Evolutionary conservation across 2,888 invertebrate species (phyloP), one percentile per base, ranked within the genome.

Genomic region (Chalcosyrphus nemorum): DNA sequence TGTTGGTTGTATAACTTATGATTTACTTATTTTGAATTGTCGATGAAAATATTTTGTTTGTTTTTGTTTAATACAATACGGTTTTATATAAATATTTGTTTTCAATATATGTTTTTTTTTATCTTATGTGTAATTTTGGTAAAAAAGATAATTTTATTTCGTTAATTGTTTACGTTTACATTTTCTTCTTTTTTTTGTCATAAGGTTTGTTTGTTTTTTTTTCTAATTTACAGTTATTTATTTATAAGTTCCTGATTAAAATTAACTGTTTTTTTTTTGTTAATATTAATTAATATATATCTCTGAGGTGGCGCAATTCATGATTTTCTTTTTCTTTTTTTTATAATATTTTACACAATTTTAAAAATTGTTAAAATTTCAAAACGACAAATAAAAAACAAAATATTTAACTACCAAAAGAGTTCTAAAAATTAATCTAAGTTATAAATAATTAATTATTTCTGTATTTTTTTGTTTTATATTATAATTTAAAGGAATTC

Each of bases 221-320:
- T 82, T 47, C 29, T 41, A 74, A 74, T 84, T 63, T 84, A 82
- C 81, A 72, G 21, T 38, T 38, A 54, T 81, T 32, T 56, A 65
- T 56, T n/a, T 70, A 65, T 68, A 54, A 43, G n/a, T 78, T 74
- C 66, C 72, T 71, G 72, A 78, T 77, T 77, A 41, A 41, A 68
- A 45, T 75, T 66, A 68, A 68, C 75, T 54, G 59, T 32, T 75
- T 72, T 66, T 66, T 50, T 21, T 54, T 21, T 59, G 13, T 45
- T 43, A 41, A 61, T 43, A 43, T 65, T 52, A 61, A 43, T 65
- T 59, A 63, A 68, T 78, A 84, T 68, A 74, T 65, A 78, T 84
- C 74, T 80, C 80, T 84, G 84, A 84, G 84, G 84, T 84, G 80
- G 84, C 84, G 84, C 80, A 70, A 84, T 82, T 78, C 72, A 77